Base-by-base conservation (phyloP, 2,113 vertebrate species). In the Psammodynastes pulverulentus region DNA sequence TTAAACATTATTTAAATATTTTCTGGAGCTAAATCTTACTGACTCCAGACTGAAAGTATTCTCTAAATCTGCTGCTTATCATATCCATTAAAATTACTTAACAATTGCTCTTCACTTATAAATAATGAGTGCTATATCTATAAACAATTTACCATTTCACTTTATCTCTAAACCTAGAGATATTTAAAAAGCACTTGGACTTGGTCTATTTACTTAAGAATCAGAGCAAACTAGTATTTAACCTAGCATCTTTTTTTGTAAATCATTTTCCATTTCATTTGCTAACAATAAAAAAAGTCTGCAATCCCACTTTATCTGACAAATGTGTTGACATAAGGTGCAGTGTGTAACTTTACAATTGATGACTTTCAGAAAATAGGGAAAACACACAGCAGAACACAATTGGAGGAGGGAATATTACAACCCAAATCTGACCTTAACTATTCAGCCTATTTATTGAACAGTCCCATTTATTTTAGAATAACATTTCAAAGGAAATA, bases 401-500 rank as follows among this genome's bases (percentile, higher is more conserved):
- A 72, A 90, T n/a, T 45, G n/a, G 34, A 67, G 56, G 34, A 67
- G 86, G 2, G 26, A 56, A n/a, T 19, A 51, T 54, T 92, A 92
- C 89, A 94, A 58, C 9, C 7, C 43, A 26, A 1, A 89, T 49
- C 92, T 48, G 89, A 86, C 67, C 53, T 8, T 49, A 26, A 13
- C 91, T 52, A 4, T 62, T 52, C 24, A 90, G 15, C 48, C 26
- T 52, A 45, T 58, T 89, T 86, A 87, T n/a, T 9, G 23, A 91
- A 26, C 10, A 53, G 6, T 53, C 67, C 86, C 0, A 9, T 94
- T 91, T 93, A 88, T 89, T 93, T 39, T 92, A 84, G 86, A 72
- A 46, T 9, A 89, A 34, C 4, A 0, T 0, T 88, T 93, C 58
- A 67, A 0, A 4, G 46, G 39, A 19, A 52, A 56, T 21, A 48